A percentile compares a stretch with the other conserved stretches of the same genome.
Conservation (phyloP, 2,888 invertebrate species). For the Chalcosyrphus nemorum region DNA sequence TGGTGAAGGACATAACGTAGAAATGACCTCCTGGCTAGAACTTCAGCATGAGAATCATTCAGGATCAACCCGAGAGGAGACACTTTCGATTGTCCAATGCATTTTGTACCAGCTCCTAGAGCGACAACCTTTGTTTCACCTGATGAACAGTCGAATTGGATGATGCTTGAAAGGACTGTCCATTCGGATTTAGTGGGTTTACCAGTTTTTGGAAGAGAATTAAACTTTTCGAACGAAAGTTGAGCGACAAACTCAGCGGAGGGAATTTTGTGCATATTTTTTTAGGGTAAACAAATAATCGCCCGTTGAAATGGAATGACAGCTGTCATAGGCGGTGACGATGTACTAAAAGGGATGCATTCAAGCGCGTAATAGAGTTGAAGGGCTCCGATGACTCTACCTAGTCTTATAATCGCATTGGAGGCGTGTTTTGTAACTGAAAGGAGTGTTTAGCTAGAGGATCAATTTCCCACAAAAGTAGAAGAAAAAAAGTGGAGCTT, state of each 20-base stretch:
- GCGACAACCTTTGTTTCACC: slow-evolving; percentile 85
- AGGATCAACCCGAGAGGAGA: slow-evolving; percentile 87
- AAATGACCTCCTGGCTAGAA: slow-evolving; percentile 92
- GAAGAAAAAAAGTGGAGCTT: too few species aligned
- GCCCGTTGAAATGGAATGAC: neutral
- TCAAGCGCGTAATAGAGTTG: neutral
- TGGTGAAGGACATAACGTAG: slow-evolving; percentile 89
- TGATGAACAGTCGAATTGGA: slow-evolving; percentile 83
- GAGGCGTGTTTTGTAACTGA: too few species aligned
- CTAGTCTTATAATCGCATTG: too few species aligned
- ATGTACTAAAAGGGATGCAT: slow-evolving; percentile 8
- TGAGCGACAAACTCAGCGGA: slow-evolving; percentile 83
- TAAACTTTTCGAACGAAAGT: slow-evolving; percentile 85
- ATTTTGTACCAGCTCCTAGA: slow-evolving; percentile 96
- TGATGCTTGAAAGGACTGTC: slow-evolving; percentile 91
- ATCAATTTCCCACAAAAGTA: too few species aligned
- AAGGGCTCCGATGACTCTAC: too few species aligned
- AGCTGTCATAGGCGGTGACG: neutral
- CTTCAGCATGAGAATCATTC: slow-evolving; percentile 96
- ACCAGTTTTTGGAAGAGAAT: slow-evolving; percentile 88
- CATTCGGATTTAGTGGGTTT: slow-evolving; percentile 90
- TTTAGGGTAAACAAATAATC: neutral
- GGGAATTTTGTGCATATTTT: slow-evolving; percentile 48
- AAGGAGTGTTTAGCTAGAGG: too few species aligned
- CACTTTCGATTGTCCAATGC: slow-evolving; percentile 89